phyloP scores from a whole-genome alignment of 37 sponge, comb jelly and placozoan genomes.

The Dysidea cf. avara region DNA sequence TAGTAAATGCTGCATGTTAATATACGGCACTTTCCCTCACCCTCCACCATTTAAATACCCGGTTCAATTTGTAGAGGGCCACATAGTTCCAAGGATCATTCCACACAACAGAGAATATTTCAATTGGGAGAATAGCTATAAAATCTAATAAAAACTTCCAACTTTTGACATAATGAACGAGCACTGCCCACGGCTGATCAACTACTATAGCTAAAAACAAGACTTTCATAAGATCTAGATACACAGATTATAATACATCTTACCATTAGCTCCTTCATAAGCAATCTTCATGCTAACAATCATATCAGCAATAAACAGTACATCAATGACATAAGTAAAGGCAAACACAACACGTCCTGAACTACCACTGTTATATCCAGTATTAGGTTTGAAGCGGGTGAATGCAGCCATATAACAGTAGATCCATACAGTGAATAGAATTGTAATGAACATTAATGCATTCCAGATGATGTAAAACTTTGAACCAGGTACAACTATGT shows the following conservation, averaged over 20 bases:
- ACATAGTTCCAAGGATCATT: conserved; percentile 36
- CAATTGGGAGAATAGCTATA: conserved; percentile 60
- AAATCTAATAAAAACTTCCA: conserved; percentile 56
- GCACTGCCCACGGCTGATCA: background rate
- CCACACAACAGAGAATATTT: conserved; percentile 39
- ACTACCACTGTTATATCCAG: conserved; percentile 14
- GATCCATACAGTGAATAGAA: conserved; percentile 32
- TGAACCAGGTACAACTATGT: conserved; percentile 50
- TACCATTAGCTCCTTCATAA: conserved; percentile 50
- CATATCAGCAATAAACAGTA: conserved; percentile 56
- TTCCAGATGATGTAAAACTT: conserved; percentile 44
- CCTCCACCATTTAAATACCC: conserved; percentile 74
- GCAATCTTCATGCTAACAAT: conserved; percentile 61
- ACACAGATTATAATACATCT: background rate
- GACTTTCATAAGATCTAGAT: background rate
- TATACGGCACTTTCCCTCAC: no score
- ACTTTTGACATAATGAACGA: conserved; percentile 32
- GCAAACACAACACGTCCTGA: conserved; percentile 20
- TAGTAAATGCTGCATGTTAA: no score
- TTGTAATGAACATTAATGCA: background rate
- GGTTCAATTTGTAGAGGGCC: conserved; percentile 56
- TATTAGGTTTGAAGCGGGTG: conserved; percentile 16
- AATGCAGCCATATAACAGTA: conserved; percentile 64
- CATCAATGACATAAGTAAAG: conserved; percentile 63
- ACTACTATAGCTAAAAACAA: conserved; percentile 1